A percentile compares a stretch with the other conserved stretches of the same genome.
Evolutionary conservation across 2,888 invertebrate genomes (phyloP).

Genomic region (Hirtodrosophila histrioides): DNA sequence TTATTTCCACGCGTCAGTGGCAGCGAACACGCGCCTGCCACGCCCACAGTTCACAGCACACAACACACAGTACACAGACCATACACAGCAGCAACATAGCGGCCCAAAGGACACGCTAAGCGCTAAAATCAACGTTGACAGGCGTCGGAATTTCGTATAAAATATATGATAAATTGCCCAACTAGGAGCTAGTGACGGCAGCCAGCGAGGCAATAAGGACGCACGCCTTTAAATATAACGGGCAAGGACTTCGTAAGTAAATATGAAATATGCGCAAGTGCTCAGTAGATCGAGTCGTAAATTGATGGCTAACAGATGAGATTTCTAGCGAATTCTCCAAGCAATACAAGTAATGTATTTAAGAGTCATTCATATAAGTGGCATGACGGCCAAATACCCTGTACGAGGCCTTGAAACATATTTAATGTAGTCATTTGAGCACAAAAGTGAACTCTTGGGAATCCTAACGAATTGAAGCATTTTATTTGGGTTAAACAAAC

Average conservation of each 20-base stretch:
- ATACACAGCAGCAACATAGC: slow-evolving; percentile 1
- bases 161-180: slow-evolving; percentile 71
- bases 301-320: slow-evolving; percentile 35
- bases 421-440: too few species aligned
- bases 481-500: too few species aligned
- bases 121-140: slow-evolving; percentile 77
- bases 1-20: slow-evolving; percentile 62
- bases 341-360: not conserved
- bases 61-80: not conserved
- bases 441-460: too few species aligned
- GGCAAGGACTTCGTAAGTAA: slow-evolving; percentile 27
- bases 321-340: slow-evolving; percentile 6
- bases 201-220: slow-evolving; percentile 13
- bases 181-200: slow-evolving; percentile 18
- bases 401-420: too few species aligned
- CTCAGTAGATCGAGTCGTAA: slow-evolving; percentile 21
- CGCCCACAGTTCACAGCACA: slow-evolving; percentile 2
- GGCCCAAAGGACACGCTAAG: slow-evolving; percentile 45
- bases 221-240: slow-evolving; percentile 21
- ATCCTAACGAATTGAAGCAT: too few species aligned
- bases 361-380: not conserved
- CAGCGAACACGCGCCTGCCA: slow-evolving; percentile 33
- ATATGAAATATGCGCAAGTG: slow-evolving; percentile 35
- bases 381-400: not conserved
- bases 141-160: slow-evolving; percentile 57